Evolutionary conservation across 2,113 vertebrate genomes (phyloP).

Genomic region (Erpornis zantholeuca): DNA sequence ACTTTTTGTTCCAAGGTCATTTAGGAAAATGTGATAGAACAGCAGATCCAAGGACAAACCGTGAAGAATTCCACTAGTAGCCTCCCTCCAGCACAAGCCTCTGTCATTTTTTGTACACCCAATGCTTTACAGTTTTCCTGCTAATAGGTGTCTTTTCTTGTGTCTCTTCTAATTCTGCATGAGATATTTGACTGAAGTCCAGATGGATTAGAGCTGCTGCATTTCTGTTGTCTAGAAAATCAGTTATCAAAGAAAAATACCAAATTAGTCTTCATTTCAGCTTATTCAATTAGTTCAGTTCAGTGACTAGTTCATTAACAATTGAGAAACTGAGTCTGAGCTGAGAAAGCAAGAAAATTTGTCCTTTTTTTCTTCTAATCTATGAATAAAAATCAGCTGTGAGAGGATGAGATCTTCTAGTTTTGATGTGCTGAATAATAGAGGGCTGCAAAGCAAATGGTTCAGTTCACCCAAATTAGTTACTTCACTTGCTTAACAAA

Average conservation of each 20-base stretch:
- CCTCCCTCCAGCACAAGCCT: background rate
- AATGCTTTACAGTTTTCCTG: background rate
- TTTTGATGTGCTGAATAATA: slow-evolving; percentile 19
- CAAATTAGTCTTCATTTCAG: slow-evolving; percentile 42
- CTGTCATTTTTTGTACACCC: background rate
- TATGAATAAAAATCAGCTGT: slow-evolving; percentile 46
- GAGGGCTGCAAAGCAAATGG: background rate
- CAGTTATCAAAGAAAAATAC: slow-evolving; percentile 37
- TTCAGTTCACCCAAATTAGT: slow-evolving; percentile 19
- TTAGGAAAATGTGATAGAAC: background rate
- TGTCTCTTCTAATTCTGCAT: background rate
- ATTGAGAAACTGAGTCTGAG: background rate
- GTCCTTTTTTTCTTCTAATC: background rate
- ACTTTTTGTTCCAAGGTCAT: slow-evolving; percentile 10
- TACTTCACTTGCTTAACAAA: slow-evolving; percentile 27
- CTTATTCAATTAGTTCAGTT: slow-evolving; percentile 51
- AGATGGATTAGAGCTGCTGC: slow-evolving; percentile 18
- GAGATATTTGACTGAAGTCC: background rate
- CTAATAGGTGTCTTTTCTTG: background rate
- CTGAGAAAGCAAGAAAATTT: slow-evolving; percentile 35
- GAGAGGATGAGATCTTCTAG: slow-evolving; percentile 8
- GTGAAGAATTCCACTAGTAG: background rate
- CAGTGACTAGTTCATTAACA: slow-evolving; percentile 45
- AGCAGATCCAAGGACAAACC: slow-evolving; percentile 23
- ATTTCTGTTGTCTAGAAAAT: slow-evolving; percentile 23